Percentiles rank a stretch among this genome's conserved stretches.
phyloP scores from a whole-genome alignment of 2,888 invertebrate species.

The Nephrocerus scutellatus region DNA sequence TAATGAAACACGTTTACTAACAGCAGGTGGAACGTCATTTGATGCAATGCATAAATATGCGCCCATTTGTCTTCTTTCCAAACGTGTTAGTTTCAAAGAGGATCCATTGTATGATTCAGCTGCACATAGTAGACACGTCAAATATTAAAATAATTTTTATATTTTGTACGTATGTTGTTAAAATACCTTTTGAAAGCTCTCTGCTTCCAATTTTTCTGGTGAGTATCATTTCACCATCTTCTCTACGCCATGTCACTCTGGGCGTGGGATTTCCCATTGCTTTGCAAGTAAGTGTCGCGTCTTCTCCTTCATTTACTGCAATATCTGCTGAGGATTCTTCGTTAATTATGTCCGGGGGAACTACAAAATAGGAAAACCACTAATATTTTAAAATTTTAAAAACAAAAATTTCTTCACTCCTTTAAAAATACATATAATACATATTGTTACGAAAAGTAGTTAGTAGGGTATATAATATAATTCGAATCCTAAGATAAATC shows the following conservation, averaged over 20 bases:
- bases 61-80: conserved; percentile 85
- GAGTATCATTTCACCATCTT: conserved; percentile 61
- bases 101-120: conserved; percentile 73
- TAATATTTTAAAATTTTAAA: no score
- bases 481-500: background rate
- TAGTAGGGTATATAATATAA: background rate
- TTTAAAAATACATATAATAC: no score
- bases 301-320: conserved; percentile 70
- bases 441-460: no score
- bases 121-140: conserved; percentile 41
- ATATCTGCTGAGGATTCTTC: conserved; percentile 68
- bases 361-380: conserved; percentile 46
- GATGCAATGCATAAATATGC: conserved; percentile 86
- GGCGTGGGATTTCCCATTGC: conserved; percentile 76
- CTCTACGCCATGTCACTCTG: conserved; percentile 71
- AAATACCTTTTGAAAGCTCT: conserved; percentile 45
- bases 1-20: conserved; percentile 79
- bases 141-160: background rate
- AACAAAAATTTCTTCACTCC: no score
- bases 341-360: conserved; percentile 73
- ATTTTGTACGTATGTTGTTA: no score
- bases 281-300: conserved; percentile 67
- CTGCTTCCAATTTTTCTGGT: conserved; percentile 51
- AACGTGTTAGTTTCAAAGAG: conserved; percentile 64
- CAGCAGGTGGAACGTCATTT: conserved; percentile 86